Percentiles rank a stretch among this genome's conserved stretches.
phyloP scores from a whole-genome alignment of 1,140 invertebrate genomes.

The Linepithema humile region DNA sequence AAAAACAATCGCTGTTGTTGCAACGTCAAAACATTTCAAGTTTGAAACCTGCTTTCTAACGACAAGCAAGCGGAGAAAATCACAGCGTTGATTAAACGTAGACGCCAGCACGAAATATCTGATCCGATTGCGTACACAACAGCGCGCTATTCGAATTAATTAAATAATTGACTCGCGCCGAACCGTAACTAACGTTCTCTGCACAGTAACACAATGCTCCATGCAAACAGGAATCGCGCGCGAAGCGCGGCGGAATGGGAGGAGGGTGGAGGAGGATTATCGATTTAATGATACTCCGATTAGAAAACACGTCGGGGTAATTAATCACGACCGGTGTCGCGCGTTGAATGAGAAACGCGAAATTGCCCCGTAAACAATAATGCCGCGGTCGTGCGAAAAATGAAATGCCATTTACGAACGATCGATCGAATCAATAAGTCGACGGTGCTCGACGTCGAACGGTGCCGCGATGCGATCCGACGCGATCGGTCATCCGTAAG shows the following conservation, averaged over 20 bases:
- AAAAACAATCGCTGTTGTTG: neutral
- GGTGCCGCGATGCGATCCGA: neutral
- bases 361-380: neutral
- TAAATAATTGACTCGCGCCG: conserved; percentile 37
- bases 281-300: conserved; percentile 15
- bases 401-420: neutral
- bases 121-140: conserved; percentile 13
- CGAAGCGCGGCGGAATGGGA: neutral
- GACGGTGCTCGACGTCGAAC: neutral
- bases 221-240: neutral
- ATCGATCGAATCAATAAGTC: neutral
- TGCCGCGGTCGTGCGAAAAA: neutral
- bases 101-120: conserved; percentile 19
- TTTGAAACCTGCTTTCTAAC: neutral
- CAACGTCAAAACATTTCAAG: neutral
- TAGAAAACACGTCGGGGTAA: conserved; percentile 20
- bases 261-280: neutral
- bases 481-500: conserved; percentile 38
- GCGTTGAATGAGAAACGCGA: neutral
- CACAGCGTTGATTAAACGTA: conserved; percentile 6
- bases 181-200: conserved; percentile 14
- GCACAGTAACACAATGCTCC: neutral
- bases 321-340: conserved; percentile 11
- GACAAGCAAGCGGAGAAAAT: neutral
- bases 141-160: conserved; percentile 20